Evolutionary conservation across 2,888 invertebrate genomes (phyloP), one percentile per base, ranked within the genome.

Genomic region (Eilema depressum): DNA sequence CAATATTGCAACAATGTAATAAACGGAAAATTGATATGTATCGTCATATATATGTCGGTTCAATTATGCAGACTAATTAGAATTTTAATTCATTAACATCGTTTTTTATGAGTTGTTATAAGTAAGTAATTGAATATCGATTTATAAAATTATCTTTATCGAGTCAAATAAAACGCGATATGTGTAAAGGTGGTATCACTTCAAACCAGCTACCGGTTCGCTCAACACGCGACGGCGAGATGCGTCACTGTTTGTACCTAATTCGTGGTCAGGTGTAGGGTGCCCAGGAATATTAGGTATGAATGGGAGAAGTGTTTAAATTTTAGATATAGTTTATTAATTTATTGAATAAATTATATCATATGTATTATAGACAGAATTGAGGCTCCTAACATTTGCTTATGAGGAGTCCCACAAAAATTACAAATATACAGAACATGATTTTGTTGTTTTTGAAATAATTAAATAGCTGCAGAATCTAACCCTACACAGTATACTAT

Each of bases 201-300:
- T 75, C 77, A 83, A 77, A 77, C 71, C 69, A 66, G 81, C 85
- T 85, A 86, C 85, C 80, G 82, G 75, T 75, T 63, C 64, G 67
- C 63, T 71, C 60, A 72, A 77, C 79, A 76, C 72, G 81, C 76
- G 73, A 78, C 71, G 63, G 63, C 26, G 5, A 61, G 33, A 25
- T 60, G 63, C 37, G 57, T 63, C 61, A 57, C 56, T 71, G 63
- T 66, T 60, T 68, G 63, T 67, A 68, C 71, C 68, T 23, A 78
- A 78, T 67, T 74, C 68, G 30, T 68, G 23, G 63, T 65, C 47
- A 41, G 8, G 8, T 12, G 7, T 74, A 79, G 73, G 71, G 77
- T 63, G 12, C 20, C 65, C 62, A 68, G 20, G 23, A 59, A n/a
- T 25, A 20, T 37, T 57, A 12, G 28, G 60, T 30, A 66, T 20